Evolutionary conservation across 2,113 vertebrate genomes (phyloP).

Genomic region (Scomber scombrus): DNA sequence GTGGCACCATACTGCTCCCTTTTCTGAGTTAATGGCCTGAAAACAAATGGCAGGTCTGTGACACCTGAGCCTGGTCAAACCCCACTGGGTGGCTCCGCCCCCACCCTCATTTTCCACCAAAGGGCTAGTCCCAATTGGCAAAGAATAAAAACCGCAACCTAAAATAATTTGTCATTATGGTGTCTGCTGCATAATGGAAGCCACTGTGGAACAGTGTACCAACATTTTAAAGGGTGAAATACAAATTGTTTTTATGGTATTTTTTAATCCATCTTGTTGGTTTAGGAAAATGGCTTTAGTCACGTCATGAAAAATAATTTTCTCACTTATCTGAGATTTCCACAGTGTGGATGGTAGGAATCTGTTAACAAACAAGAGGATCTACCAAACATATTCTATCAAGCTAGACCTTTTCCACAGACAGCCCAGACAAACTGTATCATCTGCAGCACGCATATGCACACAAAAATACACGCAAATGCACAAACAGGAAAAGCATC

Average conservation of each 20-base stretch:
- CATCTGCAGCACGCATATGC: background rate
- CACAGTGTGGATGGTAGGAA: no score
- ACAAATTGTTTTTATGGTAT: background rate
- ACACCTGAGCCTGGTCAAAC: conserved; percentile 73
- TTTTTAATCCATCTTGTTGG: background rate
- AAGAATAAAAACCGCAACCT: background rate
- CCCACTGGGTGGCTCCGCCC: conserved; percentile 39
- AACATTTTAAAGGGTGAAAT: background rate
- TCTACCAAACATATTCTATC: no score
- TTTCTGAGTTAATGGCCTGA: conserved; percentile 75
- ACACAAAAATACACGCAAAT: background rate
- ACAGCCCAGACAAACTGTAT: background rate
- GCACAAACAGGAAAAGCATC: conserved; percentile 4
- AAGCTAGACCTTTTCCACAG: background rate
- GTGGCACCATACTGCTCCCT: conserved; percentile 69
- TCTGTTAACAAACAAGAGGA: no score
- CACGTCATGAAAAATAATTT: background rate
- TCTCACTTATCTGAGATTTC: no score
- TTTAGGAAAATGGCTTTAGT: background rate
- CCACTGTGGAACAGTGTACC: background rate
- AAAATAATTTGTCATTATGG: conserved; percentile 17
- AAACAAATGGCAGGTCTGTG: conserved; percentile 71
- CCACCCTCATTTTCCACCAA: conserved; percentile 19
- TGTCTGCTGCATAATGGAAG: background rate
- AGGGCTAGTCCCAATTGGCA: conserved; percentile 3